These are phyloP conservation scores for Nasonia longicornis DNA, from an alignment of 1,140 invertebrate genomes.

Conservation along the genomic window DNA sequence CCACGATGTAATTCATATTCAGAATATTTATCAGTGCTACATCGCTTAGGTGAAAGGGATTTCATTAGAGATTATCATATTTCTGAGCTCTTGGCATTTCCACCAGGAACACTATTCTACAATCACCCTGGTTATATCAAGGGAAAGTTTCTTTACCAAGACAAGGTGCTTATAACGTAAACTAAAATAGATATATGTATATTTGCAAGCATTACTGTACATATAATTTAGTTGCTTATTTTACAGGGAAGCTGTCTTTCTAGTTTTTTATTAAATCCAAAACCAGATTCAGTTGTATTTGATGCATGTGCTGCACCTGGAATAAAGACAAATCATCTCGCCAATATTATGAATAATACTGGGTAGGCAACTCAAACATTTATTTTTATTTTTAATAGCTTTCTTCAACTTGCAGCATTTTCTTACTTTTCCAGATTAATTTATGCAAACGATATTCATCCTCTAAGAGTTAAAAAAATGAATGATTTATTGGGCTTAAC, in stretches of 20 bases:
- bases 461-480: constrained; percentile 75
- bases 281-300: constrained; percentile 77
- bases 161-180: constrained; percentile 79
- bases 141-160: constrained; percentile 87
- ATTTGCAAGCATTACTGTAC: constrained; percentile 1
- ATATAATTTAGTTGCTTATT: not conserved
- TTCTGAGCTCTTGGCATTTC: constrained; percentile 86
- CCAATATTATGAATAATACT: constrained; percentile 83
- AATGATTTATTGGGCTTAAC: constrained; percentile 74
- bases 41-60: constrained; percentile 72
- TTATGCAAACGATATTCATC: constrained; percentile 85
- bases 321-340: constrained; percentile 94
- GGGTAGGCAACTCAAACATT: constrained; percentile 67
- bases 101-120: constrained; percentile 77
- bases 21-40: constrained; percentile 74
- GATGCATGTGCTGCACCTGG: constrained; percentile 97
- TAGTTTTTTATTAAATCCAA: constrained; percentile 79
- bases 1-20: constrained; percentile 65
- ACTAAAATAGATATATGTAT: constrained; percentile 21
- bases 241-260: constrained; percentile 89
- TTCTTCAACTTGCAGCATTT: not conserved
- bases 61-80: constrained; percentile 88
- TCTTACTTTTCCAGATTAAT: constrained; percentile 71
- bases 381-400: not conserved
- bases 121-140: constrained; percentile 76